A percentile compares a stretch with the other conserved stretches of the same genome.
Evolutionary conservation across 1,140 invertebrate genomes (phyloP).

Genomic region (Aradophagus sp.): DNA sequence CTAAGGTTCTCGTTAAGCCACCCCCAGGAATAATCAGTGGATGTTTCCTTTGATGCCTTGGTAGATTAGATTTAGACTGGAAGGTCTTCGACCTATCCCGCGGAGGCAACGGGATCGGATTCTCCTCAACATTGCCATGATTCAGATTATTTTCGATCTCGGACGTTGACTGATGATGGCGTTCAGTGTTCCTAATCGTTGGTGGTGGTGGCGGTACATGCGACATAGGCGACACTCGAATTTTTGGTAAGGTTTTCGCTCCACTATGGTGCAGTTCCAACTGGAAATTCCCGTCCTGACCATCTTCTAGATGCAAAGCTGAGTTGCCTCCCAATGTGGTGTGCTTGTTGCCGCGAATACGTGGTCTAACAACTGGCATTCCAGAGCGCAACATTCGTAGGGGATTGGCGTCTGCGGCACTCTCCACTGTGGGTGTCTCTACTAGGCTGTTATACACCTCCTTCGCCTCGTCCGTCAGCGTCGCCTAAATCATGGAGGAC

Average conservation of each 20-base stretch:
- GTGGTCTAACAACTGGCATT: constrained; percentile 77
- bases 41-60: constrained; percentile 89
- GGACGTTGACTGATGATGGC: constrained; percentile 64
- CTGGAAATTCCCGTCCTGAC: constrained; percentile 52
- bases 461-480: constrained; percentile 87
- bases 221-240: constrained; percentile 62
- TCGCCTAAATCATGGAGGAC: constrained; percentile 77
- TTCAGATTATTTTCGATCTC: constrained; percentile 72
- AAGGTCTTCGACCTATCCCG: constrained; percentile 83
- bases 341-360: constrained; percentile 78
- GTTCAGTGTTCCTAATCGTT: constrained; percentile 54
- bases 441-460: constrained; percentile 94
- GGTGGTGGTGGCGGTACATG: constrained; percentile 61
- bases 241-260: constrained; percentile 67
- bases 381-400: constrained; percentile 82
- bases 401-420: constrained; percentile 78
- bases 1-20: constrained; percentile 78
- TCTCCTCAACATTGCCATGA: constrained; percentile 76
- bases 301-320: constrained; percentile 58
- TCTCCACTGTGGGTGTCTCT: constrained; percentile 79
- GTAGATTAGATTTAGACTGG: constrained; percentile 78
- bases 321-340: constrained; percentile 29
- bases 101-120: constrained; percentile 88
- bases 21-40: constrained; percentile 87
- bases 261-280: constrained; percentile 68